phyloP scores from a whole-genome alignment of 1,140 invertebrate species.

The Drosophila nebulosa region DNA sequence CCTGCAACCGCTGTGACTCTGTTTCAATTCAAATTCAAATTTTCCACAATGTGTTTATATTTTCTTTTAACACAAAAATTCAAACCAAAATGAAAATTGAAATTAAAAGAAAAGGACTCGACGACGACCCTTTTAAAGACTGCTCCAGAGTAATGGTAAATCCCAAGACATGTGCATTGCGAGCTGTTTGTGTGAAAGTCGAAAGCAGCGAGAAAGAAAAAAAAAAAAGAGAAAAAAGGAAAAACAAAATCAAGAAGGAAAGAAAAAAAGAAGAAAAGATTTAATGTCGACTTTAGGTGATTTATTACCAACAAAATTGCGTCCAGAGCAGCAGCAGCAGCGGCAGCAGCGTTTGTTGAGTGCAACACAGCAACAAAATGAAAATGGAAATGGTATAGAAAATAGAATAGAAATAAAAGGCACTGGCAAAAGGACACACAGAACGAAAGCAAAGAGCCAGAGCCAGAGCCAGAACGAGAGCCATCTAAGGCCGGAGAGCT shows the following conservation, averaged over 20 bases:
- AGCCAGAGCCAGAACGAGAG: not conserved
- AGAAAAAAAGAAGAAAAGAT: conserved; percentile 63
- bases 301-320: conserved; percentile 81
- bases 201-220: conserved; percentile 46
- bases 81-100: not conserved
- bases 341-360: conserved; percentile 51
- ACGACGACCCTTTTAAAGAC: conserved; percentile 4
- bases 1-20: not conserved
- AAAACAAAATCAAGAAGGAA: conserved; percentile 32
- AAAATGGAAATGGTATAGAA: conserved; percentile 56
- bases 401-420: conserved; percentile 73
- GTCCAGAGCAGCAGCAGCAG: conserved; percentile 55
- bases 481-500: conserved; percentile 10
- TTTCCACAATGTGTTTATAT: conserved; percentile 47
- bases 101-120: conserved; percentile 4
- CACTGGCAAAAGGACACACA: conserved; percentile 36
- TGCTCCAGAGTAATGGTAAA: not conserved
- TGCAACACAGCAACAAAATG: conserved; percentile 52
- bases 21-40: conserved; percentile 27
- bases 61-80: conserved; percentile 2
- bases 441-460: conserved; percentile 33
- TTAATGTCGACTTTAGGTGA: conserved; percentile 81
- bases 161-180: conserved; percentile 17
- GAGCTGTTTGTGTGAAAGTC: conserved; percentile 68
- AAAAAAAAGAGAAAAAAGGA: conserved; percentile 21